Evolutionary conservation across 1,140 invertebrate genomes (phyloP).

Genomic region (Sinella curviseta): DNA sequence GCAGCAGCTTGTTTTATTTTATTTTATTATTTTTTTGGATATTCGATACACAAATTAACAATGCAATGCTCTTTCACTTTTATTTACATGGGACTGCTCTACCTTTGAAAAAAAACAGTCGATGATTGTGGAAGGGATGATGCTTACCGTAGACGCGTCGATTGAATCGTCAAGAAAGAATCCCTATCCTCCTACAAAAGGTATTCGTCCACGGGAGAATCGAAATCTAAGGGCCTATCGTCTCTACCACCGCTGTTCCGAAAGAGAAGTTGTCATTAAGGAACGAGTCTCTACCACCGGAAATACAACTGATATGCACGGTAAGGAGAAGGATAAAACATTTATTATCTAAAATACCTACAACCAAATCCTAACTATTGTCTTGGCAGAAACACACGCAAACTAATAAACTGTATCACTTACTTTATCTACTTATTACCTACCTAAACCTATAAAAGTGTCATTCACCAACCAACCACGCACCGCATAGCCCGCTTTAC

Average conservation of each 20-base stretch:
- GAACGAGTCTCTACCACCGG: slow-evolving; percentile 33
- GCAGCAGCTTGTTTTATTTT: too few species aligned
- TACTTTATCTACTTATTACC: too few species aligned
- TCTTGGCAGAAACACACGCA: neutral
- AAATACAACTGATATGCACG: slow-evolving; percentile 31
- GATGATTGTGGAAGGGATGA: slow-evolving; percentile 40
- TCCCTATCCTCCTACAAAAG: neutral
- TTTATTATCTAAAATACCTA: neutral
- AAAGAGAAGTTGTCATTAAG: slow-evolving; percentile 32
- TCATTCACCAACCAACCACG: too few species aligned
- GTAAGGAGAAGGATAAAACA: slow-evolving; percentile 12
- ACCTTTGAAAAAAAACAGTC: slow-evolving; percentile 17
- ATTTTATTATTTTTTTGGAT: too few species aligned
- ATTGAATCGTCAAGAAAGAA: slow-evolving; percentile 20
- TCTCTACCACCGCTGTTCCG: slow-evolving; percentile 36
- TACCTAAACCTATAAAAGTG: too few species aligned
- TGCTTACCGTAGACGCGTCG: slow-evolving; percentile 18
- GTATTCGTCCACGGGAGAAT: neutral
- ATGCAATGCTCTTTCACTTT: too few species aligned
- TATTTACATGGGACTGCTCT: neutral
- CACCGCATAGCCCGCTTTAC: too few species aligned
- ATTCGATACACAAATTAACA: too few species aligned
- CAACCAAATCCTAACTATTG: neutral
- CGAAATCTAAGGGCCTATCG: slow-evolving; percentile 29
- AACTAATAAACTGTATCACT: too few species aligned